These are phyloP conservation scores for Acronicta aceris DNA, from an alignment of 2,888 invertebrate genomes.

Conservation along the genomic window DNA sequence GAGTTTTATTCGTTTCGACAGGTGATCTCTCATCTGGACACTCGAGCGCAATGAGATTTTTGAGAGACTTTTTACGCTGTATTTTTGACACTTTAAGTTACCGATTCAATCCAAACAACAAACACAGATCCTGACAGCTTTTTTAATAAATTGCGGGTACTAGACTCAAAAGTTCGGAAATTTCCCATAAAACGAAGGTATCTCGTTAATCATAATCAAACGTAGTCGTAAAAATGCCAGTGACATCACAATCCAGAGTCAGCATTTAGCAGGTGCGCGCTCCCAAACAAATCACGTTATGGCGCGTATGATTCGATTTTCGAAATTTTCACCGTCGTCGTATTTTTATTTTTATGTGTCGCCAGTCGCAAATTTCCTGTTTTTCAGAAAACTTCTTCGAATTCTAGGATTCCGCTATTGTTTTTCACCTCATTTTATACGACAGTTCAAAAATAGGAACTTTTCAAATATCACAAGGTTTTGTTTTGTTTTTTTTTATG, in stretches of 20 bases:
- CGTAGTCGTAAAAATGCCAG: constrained; percentile 29
- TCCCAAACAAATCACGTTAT: constrained; percentile 72
- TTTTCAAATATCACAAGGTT: constrained; percentile 35
- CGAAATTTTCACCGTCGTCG: constrained; percentile 66
- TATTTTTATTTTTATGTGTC: constrained; percentile 40
- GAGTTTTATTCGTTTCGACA: constrained; percentile 10
- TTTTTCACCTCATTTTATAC: constrained; percentile 45
- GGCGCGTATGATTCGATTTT: constrained; percentile 77
- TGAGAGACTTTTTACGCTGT: not conserved
- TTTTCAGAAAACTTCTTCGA: constrained; percentile 41
- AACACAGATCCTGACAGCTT: too few relatives aligned
- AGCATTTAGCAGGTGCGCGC: constrained; percentile 59
- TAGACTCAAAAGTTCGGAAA: not conserved
- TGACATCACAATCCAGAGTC: constrained; percentile 26
- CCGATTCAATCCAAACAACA: too few relatives aligned
- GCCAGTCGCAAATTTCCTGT: constrained; percentile 42
- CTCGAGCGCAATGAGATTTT: not conserved
- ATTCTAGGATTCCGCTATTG: constrained; percentile 38
- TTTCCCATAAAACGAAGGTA: constrained; percentile 14
- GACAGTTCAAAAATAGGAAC: constrained; percentile 34
- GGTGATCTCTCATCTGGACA: not conserved
- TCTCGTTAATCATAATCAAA: constrained; percentile 40
- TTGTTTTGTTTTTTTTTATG: too few relatives aligned
- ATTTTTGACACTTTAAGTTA: not conserved
- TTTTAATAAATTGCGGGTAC: too few relatives aligned